A percentile compares a stretch with the other conserved stretches of the same genome.
phyloP scores from a whole-genome alignment of 2,113 vertebrate genomes.

The Leptobrachium ailaonicum region DNA sequence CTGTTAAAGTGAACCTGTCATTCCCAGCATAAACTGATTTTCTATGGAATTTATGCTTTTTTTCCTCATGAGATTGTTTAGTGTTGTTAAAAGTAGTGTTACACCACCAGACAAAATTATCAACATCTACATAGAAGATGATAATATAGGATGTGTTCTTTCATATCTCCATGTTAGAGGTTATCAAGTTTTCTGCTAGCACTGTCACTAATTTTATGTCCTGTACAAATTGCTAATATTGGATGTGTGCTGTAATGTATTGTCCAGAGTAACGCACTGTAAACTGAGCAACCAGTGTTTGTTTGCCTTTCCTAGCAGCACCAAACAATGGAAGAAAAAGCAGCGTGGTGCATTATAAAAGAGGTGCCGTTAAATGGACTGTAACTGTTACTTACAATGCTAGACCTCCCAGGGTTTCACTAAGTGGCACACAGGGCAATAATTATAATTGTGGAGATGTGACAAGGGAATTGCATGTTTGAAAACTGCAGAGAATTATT shows the following conservation, averaged over 20 bases:
- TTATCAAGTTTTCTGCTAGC: fast-evolving
- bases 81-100: too few species aligned
- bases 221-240: background rate
- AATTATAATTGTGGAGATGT: too few species aligned
- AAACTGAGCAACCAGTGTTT: slow-evolving; percentile 20
- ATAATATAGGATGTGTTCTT: background rate
- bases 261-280: background rate
- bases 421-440: too few species aligned
- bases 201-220: background rate
- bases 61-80: too few species aligned
- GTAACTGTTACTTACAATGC: background rate
- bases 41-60: too few species aligned
- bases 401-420: background rate
- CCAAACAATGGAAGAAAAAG: background rate
- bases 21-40: too few species aligned
- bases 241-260: background rate
- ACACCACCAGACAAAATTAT: too few species aligned
- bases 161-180: fast-evolving
- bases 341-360: background rate
- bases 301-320: slow-evolving; percentile 16
- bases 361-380: background rate
- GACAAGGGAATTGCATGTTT: too few species aligned
- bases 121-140: too few species aligned
- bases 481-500: too few species aligned
- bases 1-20: too few species aligned